Evolutionary conservation across 37 sponge, comb jelly and placozoan species (phyloP).

Genomic region (Oopsacas minuta): DNA sequence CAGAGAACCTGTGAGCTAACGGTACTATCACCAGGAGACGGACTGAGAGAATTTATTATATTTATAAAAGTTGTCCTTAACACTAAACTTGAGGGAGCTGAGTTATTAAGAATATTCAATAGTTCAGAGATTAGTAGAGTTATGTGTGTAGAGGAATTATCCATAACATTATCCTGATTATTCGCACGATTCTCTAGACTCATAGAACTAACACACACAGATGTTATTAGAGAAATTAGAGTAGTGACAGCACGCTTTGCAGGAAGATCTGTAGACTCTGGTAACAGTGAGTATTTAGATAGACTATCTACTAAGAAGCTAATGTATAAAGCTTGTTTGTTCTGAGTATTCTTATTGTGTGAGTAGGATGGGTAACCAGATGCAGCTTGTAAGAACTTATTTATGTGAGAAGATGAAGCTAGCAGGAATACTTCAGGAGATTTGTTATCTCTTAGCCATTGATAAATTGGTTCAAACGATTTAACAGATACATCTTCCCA

Average conservation of each 20-base stretch:
- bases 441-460: background rate
- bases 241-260: background rate
- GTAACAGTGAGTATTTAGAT: background rate
- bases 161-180: background rate
- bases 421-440: background rate
- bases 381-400: background rate
- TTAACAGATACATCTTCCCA: background rate
- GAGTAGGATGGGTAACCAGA: background rate
- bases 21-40: background rate
- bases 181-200: background rate
- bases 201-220: background rate
- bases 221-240: background rate
- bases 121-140: conserved; percentile 34
- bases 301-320: background rate
- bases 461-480: background rate
- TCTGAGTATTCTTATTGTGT: background rate
- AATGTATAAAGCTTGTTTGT: background rate
- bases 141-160: background rate
- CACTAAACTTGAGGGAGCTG: conserved; percentile 22
- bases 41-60: conserved; percentile 10
- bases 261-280: background rate
- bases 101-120: conserved; percentile 57
- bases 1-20: background rate
- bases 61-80: conserved; percentile 18
- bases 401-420: background rate